Percentiles rank a stretch among this genome's conserved stretches.
Evolutionary conservation across 2,888 invertebrate species (phyloP).

Genomic region (Pyrocoelia pectoralis): DNA sequence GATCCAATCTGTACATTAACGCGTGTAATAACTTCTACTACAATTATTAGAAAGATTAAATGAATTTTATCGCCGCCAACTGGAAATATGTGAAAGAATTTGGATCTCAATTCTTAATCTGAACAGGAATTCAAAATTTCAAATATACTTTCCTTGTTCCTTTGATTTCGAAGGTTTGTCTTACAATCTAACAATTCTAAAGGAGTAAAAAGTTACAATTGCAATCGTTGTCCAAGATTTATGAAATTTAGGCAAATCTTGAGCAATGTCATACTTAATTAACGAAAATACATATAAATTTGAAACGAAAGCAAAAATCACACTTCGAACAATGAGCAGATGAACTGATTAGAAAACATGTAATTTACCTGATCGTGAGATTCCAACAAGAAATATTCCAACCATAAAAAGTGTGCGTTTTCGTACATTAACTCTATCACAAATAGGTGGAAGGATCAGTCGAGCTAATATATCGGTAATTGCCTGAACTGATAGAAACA

Average conservation of each 20-base stretch:
- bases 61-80: too few relatives aligned
- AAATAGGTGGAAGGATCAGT: slow-evolving; percentile 76
- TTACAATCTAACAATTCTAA: too few relatives aligned
- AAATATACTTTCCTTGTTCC: too few relatives aligned
- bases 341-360: slow-evolving; percentile 16
- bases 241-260: too few relatives aligned
- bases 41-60: too few relatives aligned
- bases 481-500: slow-evolving; percentile 78
- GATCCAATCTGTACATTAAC: too few relatives aligned
- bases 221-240: background rate
- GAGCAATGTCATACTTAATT: background rate
- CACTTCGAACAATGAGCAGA: background rate
- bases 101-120: too few relatives aligned
- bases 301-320: background rate
- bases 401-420: slow-evolving; percentile 77
- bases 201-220: too few relatives aligned
- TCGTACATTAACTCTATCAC: slow-evolving; percentile 69
- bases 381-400: slow-evolving; percentile 75
- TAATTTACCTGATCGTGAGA: slow-evolving; percentile 75
- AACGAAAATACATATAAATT: background rate
- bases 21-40: too few relatives aligned
- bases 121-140: too few relatives aligned
- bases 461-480: slow-evolving; percentile 78
- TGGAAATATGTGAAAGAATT: too few relatives aligned
- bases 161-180: too few relatives aligned